Evolutionary conservation across 2,113 vertebrate species (phyloP).

Genomic region (Ibidorhyncha struthersii): DNA sequence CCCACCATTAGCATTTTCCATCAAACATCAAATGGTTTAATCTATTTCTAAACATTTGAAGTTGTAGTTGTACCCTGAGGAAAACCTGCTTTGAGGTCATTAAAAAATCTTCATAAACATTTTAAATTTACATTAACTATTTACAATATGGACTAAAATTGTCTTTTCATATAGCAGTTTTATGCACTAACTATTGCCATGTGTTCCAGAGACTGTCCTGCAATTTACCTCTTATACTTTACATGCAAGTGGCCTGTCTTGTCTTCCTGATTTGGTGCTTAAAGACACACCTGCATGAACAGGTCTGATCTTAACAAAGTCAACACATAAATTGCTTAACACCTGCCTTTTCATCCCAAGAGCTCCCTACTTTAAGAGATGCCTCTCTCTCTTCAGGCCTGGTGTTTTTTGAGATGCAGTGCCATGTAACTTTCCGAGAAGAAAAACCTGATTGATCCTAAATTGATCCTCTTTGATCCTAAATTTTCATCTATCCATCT

Average conservation of each 20-base stretch:
- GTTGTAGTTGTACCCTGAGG: not conserved
- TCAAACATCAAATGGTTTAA: not conserved
- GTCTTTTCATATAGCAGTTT: not conserved
- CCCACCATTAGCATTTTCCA: not conserved
- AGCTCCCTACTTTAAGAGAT: not conserved
- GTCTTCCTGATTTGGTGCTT: not conserved
- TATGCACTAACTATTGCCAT: not conserved
- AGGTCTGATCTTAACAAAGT: not conserved
- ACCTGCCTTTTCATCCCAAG: not conserved
- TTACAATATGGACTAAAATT: not conserved
- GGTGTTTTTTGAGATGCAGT: not conserved
- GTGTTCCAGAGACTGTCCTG: not conserved
- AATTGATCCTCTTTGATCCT: not conserved
- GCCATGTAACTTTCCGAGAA: not conserved
- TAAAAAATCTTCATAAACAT: not conserved
- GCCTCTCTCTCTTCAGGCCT: no score
- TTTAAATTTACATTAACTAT: not conserved
- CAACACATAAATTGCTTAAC: not conserved
- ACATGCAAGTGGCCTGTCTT: not conserved
- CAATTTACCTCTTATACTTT: not conserved
- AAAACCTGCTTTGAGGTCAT: not conserved
- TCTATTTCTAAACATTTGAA: not conserved
- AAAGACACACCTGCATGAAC: not conserved
- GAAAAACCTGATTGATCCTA: not conserved
- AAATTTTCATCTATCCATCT: not conserved